Evolutionary conservation across 2,113 vertebrate genomes (phyloP), one percentile per base, ranked within the genome.

Genomic region (Mustela nigripes): DNA sequence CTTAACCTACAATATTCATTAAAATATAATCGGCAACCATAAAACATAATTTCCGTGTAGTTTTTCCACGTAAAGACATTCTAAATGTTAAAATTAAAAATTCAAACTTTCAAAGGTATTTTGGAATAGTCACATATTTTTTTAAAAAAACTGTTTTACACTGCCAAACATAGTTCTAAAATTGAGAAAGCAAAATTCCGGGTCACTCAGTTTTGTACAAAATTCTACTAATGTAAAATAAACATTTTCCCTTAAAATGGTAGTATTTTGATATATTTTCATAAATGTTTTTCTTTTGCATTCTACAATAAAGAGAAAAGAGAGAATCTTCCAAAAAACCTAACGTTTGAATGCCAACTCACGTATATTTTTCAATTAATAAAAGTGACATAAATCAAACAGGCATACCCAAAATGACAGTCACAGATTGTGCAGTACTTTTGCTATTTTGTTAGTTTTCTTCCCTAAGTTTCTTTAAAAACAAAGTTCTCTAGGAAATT

Each of bases 401-500:
- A 42, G 39, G 45, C n/a, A 88, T 86, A 26, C 31, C 56, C 71
- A 94, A 97, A 84, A 33, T 45, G 81, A 81, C 19, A 73, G n/a
- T 86, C n/a, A 65, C 18, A 95, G 83, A 95, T 85, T 87, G 28
- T 89, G 22, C 33, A 65, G 24, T 62, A 63, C n/a, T 86, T 95
- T 93, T 60, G 65, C 56, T 73, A 39, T 93, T 91, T 45, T 84
- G 78, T 76, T 85, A 85, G 83, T 11, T 71, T 69, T 89, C 36
- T 39, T 88, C 78, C 67, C 6, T 12, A 48, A 73, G 53, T 50
- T 83, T 67, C 65, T 91, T 95, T 97, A 97, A 74, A 96, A 92
- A 91, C 8, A 65, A 95, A 96, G 98, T 98, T 98, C 53, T 97
- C 95, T 96, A 97, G 98, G 98, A 99, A 99, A 99, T 98, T 99